Base-by-base conservation (phyloP, 2,113 vertebrate species). In the Lichenostomus cassidix region DNA sequence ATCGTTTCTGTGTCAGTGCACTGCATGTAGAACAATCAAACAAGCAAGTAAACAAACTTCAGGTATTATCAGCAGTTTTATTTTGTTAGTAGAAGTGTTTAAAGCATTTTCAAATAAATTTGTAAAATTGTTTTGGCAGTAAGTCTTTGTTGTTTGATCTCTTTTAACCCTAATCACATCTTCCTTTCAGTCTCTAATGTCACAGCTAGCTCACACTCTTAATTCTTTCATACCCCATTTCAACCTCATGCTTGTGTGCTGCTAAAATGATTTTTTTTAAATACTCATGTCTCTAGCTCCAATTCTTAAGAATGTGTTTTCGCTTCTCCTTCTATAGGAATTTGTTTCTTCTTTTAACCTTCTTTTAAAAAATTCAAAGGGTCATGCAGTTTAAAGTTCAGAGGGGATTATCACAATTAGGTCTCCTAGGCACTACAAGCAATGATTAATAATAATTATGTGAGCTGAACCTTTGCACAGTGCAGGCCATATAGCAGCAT, bases 321-420 rank as follows among this genome's bases (percentile, higher is more conserved):
- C 47, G 50, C 89, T 82, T 89, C 53, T 71, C 50, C 67, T 84
- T 92, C 65, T 95, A 33, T 83, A 87, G 84, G 70, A 94, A 87
- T 94, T 95, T 94, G 92, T 94, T 96, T 95, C 94, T 91, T 95
- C 78, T 96, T 92, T 94, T 95, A 91, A 85, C 91, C 74, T 91
- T 76, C 92, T 69, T 46, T 91, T 82, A 79, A 85, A 95, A 94
- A 91, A 92, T 62, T 83, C 89, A 94, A 92, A 89, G 75, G 83
- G 89, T 92, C 84, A 42, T 39, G 70, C 9, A 42, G 87, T 97
- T 95, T 95, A 68, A 87, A 87, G 70, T 95, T 89, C 83, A 80
- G 89, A 89, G 74, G 81, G 89, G 95, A 97, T 95, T 95, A 97
- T 95, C 94, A 96, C 95, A 94, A 95, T 97, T 96, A 95, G 77